Evolutionary conservation across 2,888 invertebrate species (phyloP).

Genomic region (Archips crataeganus): DNA sequence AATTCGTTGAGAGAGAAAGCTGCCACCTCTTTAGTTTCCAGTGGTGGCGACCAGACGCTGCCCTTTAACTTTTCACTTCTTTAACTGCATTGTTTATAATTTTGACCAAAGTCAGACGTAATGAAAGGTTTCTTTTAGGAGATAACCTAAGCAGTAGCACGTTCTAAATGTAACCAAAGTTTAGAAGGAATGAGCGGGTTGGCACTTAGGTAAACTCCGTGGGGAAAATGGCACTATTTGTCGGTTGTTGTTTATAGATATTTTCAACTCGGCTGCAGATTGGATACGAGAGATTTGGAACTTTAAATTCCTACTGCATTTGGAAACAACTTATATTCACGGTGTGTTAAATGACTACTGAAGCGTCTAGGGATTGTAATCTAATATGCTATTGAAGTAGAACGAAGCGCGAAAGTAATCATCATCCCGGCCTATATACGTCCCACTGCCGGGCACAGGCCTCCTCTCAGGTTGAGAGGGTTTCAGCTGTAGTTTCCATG

Average conservation of each 20-base stretch:
- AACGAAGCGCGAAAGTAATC: too few relatives aligned
- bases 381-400: neutral
- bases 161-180: constrained; percentile 46
- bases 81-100: too few relatives aligned
- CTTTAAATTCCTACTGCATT: constrained; percentile 48
- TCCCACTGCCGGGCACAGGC: too few relatives aligned
- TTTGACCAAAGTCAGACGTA: too few relatives aligned
- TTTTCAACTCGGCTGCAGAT: constrained; percentile 52
- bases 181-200: constrained; percentile 46
- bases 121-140: too few relatives aligned
- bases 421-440: too few relatives aligned
- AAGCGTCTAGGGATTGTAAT: constrained; percentile 1
- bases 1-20: too few relatives aligned
- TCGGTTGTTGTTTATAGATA: constrained; percentile 66
- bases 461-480: too few relatives aligned
- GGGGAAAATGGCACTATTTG: constrained; percentile 65
- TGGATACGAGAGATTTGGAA: constrained; percentile 44
- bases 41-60: too few relatives aligned
- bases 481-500: too few relatives aligned
- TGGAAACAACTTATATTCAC: constrained; percentile 22
- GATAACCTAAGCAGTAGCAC: constrained; percentile 22
- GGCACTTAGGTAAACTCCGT: constrained; percentile 61
- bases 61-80: too few relatives aligned
- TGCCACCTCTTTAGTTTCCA: too few relatives aligned
- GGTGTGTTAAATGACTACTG: constrained; percentile 19